Evolutionary conservation across 2,113 vertebrate genomes (phyloP).

Genomic region (Cyprinus carpio): DNA sequence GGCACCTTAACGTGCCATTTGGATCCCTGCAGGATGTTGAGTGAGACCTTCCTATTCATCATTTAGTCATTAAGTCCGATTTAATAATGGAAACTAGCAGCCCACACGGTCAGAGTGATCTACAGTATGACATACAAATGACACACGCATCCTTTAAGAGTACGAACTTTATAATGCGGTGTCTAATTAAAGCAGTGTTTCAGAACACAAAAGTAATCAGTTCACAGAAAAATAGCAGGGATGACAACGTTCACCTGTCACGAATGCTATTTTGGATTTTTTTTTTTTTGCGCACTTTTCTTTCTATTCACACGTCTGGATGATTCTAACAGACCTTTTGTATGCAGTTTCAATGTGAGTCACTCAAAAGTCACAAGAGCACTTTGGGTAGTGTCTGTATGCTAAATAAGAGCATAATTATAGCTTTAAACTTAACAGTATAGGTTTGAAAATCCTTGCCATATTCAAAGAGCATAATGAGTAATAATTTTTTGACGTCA

Average conservation of each 20-base stretch:
- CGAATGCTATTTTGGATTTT: not conserved
- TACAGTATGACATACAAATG: conserved; percentile 13
- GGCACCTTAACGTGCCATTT: conserved; percentile 26
- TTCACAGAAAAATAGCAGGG: not conserved
- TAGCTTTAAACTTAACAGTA: conserved; percentile 21
- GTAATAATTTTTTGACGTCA: conserved; percentile 26
- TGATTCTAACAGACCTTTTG: not conserved
- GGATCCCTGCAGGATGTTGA: conserved; percentile 29
- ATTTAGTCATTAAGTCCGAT: conserved; percentile 28
- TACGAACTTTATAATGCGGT: not conserved
- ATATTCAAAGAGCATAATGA: conserved; percentile 25
- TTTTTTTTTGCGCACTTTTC: not conserved
- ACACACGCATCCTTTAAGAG: not conserved
- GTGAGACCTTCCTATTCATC: conserved; percentile 8
- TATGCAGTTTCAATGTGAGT: conserved; percentile 22
- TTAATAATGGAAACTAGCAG: conserved; percentile 5
- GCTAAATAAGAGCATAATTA: conserved; percentile 43
- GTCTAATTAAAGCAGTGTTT: conserved; percentile 11
- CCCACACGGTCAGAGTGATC: not conserved
- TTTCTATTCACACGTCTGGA: not conserved
- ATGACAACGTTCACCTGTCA: conserved; percentile 12
- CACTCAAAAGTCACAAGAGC: conserved; percentile 29
- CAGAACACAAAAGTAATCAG: not conserved
- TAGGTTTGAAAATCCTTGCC: not conserved
- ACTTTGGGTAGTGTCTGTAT: conserved; percentile 7